Percentiles rank a stretch among this genome's conserved stretches.
Conservation (phyloP, 2,113 vertebrate species). For the Peromyscus leucopus region DNA sequence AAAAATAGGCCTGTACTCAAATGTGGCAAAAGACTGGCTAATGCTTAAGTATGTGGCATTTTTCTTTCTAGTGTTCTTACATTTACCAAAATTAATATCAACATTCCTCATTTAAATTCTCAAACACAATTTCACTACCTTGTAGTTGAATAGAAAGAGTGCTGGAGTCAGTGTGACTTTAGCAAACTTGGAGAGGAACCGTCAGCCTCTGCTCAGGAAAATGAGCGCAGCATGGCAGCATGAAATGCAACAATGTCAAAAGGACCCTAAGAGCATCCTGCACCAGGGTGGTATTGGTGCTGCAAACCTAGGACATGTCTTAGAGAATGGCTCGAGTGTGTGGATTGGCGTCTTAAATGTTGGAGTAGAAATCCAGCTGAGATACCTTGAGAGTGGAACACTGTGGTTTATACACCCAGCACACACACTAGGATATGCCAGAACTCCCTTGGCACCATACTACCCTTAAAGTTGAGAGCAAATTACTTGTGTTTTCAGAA, state of each 20-base stretch:
- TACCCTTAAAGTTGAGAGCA: background rate
- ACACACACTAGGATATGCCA: background rate
- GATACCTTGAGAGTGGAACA: background rate
- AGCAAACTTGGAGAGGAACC: background rate
- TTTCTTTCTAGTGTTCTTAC: background rate
- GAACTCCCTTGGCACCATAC: background rate
- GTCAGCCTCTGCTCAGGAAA: background rate
- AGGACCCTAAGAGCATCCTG: background rate
- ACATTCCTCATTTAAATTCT: slow-evolving; percentile 19
- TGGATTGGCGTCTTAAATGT: background rate
- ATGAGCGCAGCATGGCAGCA: background rate
- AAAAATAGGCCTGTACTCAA: background rate
- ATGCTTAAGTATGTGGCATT: background rate
- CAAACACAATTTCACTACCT: background rate
- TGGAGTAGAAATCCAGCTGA: slow-evolving; percentile 15
- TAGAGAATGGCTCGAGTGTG: background rate
- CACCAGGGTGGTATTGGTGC: background rate
- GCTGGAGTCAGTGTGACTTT: background rate
- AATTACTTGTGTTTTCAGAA: background rate
- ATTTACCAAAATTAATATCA: background rate
- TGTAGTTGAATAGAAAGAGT: background rate
- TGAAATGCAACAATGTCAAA: background rate
- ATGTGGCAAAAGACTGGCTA: background rate
- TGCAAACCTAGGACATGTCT: background rate
- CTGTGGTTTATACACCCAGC: too few relatives aligned